Conservation (phyloP, 2,888 invertebrate genomes). For the Camptogramma bilineatum region DNA sequence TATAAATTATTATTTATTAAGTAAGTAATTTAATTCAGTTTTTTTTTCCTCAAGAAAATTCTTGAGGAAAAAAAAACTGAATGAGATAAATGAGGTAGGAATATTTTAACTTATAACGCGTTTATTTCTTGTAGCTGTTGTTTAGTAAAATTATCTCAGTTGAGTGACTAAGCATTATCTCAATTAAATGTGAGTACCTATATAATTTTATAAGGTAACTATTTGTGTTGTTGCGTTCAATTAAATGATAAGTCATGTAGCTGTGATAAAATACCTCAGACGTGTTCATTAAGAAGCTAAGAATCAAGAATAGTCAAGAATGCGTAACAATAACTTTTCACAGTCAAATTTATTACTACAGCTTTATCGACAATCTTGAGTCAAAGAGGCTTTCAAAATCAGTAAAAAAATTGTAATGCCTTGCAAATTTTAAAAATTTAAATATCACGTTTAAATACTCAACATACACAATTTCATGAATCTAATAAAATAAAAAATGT, state of each 20-base stretch:
- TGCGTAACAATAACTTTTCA: conserved; percentile 18
- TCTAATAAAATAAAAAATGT: conserved; percentile 34
- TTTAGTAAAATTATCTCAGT: conserved; percentile 1
- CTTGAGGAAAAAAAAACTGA: too few relatives aligned
- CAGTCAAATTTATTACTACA: conserved; percentile 5
- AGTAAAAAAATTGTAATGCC: background rate
- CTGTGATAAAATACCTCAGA: conserved; percentile 31
- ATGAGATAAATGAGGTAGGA: too few relatives aligned
- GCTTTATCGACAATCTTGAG: background rate
- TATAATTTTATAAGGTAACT: conserved; percentile 19
- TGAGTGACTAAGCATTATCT: background rate
- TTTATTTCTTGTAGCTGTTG: background rate
- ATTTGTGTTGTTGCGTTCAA: conserved; percentile 30
- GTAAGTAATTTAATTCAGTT: too few relatives aligned
- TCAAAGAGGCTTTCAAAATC: background rate
- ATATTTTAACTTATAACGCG: background rate
- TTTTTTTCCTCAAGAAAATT: too few relatives aligned
- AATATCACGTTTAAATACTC: background rate
- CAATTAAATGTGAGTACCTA: background rate
- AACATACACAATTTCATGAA: background rate
- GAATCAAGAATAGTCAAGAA: conserved; percentile 27
- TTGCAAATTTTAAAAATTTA: background rate
- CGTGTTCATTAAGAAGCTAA: conserved; percentile 32
- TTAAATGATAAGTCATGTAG: conserved; percentile 43
- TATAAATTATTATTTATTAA: too few relatives aligned